Evolutionary conservation across 1,140 invertebrate species (phyloP).

Genomic region (Papilio aristodemus): DNA sequence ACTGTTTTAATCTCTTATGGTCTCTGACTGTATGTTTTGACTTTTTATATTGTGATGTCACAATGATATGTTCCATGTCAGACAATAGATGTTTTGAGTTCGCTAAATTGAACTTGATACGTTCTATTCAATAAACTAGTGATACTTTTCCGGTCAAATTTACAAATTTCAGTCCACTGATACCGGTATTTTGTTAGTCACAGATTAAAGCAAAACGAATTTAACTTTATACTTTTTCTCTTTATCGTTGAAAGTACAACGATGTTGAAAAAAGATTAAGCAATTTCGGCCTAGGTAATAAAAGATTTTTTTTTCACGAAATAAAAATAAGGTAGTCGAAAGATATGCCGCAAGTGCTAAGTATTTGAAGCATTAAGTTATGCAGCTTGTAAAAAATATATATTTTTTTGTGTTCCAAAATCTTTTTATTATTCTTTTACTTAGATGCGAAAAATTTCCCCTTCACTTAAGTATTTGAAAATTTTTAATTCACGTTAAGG

Average conservation of each 20-base stretch:
- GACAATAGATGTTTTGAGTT: constrained; percentile 14
- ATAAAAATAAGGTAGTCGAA: not conserved
- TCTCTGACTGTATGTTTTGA: constrained; percentile 1
- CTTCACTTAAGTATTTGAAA: too few species aligned
- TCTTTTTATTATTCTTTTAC: too few species aligned
- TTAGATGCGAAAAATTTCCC: too few species aligned
- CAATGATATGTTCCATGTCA: constrained; percentile 3
- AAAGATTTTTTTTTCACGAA: not conserved
- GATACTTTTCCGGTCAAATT: not conserved
- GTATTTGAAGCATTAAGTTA: too few species aligned
- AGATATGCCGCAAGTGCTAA: too few species aligned
- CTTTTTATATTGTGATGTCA: constrained; percentile 10
- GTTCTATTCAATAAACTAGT: not conserved
- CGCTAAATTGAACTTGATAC: not conserved
- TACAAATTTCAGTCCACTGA: constrained; percentile 16
- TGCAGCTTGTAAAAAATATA: too few species aligned
- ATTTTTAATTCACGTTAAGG: too few species aligned
- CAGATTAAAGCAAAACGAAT: not conserved
- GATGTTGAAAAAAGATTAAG: not conserved
- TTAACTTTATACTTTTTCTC: not conserved
- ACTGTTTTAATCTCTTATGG: not conserved
- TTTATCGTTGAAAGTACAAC: constrained; percentile 1
- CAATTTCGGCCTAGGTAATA: not conserved
- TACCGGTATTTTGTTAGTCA: not conserved
- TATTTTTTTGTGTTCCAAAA: too few species aligned